These are phyloP conservation scores for Heliconius charithonia DNA, from an alignment of 2,888 invertebrate species.

Conservation along the genomic window DNA sequence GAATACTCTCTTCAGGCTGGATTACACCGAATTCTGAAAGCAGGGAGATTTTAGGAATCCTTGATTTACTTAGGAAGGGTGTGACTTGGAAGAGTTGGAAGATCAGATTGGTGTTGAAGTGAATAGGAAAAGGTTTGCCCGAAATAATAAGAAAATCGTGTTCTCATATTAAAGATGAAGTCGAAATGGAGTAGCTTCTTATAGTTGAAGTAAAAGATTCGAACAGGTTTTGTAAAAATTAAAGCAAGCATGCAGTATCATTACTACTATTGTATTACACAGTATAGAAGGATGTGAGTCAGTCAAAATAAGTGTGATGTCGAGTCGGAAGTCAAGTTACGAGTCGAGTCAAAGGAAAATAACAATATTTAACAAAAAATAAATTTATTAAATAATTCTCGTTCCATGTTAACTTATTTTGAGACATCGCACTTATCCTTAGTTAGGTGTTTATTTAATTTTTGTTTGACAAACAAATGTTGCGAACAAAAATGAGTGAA, in stretches of 20 bases:
- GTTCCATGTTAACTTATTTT: slow-evolving; percentile 57
- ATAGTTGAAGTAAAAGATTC: neutral
- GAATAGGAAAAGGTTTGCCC: neutral
- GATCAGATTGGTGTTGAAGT: slow-evolving; percentile 1
- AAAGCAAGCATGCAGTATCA: slow-evolving; percentile 20
- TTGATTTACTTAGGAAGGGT: slow-evolving; percentile 55
- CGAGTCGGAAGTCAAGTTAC: slow-evolving; percentile 58
- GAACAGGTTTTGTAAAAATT: neutral
- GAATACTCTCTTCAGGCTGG: slow-evolving; percentile 53
- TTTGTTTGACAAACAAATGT: slow-evolving; percentile 57
- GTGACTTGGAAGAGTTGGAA: slow-evolving; percentile 2
- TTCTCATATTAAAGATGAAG: neutral
- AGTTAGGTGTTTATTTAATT: slow-evolving; percentile 52
- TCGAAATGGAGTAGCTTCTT: too few species aligned
- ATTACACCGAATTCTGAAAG: slow-evolving; percentile 65
- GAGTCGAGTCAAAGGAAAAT: slow-evolving; percentile 55
- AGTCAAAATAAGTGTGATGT: slow-evolving; percentile 76
- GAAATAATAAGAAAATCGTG: neutral
- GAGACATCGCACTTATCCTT: slow-evolving; percentile 79
- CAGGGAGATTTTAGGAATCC: slow-evolving; percentile 71
- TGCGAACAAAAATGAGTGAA: slow-evolving; percentile 57
- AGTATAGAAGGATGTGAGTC: slow-evolving; percentile 45
- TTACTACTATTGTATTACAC: slow-evolving; percentile 8
- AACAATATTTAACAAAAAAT: slow-evolving; percentile 61
- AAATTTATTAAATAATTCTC: slow-evolving; percentile 64